These are phyloP conservation scores for Indri indri DNA, from an alignment of 2,113 vertebrate genomes.

Conservation along the genomic window DNA sequence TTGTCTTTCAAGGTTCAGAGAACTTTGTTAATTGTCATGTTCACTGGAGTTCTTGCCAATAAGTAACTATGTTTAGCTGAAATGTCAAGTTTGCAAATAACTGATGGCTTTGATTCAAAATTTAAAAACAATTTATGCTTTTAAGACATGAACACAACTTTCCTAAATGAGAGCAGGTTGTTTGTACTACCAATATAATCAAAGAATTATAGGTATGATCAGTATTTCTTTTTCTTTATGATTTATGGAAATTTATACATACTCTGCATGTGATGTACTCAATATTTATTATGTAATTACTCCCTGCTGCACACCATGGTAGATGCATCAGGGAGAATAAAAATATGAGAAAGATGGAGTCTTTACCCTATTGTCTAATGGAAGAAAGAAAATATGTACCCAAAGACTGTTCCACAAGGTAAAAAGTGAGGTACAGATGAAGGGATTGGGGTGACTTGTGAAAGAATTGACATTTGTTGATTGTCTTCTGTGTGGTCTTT, in stretches of 20 bases:
- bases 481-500: neutral
- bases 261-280: neutral
- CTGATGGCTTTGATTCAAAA: neutral
- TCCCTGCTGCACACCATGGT: neutral
- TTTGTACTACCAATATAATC: neutral
- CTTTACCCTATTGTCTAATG: neutral
- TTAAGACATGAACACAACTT: neutral
- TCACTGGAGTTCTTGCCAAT: neutral
- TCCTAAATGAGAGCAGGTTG: neutral
- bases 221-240: neutral
- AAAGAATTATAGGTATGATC: neutral
- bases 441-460: neutral
- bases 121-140: neutral
- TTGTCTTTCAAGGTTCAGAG: neutral
- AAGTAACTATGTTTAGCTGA: neutral
- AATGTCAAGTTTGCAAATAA: neutral
- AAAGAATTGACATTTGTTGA: neutral
- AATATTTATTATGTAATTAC: neutral
- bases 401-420: neutral
- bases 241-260: neutral
- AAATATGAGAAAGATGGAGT: neutral
- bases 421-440: neutral
- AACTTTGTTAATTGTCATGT: neutral
- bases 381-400: neutral
- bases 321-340: neutral